Evolutionary conservation across 2,113 vertebrate genomes (phyloP).

Genomic region (Peromyscus leucopus): DNA sequence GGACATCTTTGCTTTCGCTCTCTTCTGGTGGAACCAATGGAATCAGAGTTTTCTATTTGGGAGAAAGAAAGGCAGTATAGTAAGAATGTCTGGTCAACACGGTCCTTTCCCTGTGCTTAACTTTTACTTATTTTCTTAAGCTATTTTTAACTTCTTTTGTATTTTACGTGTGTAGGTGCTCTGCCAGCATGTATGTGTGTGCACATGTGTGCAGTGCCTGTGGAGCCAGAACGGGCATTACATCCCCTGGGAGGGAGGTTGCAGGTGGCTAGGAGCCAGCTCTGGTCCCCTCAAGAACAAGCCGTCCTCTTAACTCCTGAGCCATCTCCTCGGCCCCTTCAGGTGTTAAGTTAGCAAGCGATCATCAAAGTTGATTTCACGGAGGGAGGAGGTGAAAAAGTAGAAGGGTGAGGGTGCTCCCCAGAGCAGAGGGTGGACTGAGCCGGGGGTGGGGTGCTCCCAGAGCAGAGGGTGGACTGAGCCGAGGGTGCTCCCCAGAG

Average conservation of each 20-base stretch:
- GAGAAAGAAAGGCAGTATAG: conserved; percentile 14
- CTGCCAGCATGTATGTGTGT: not conserved
- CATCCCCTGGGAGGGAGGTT: not conserved
- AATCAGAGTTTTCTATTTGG: not conserved
- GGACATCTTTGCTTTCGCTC: not conserved
- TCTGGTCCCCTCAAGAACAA: not conserved
- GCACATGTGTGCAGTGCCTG: not conserved
- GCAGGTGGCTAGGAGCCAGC: not conserved
- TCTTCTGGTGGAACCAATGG: not conserved
- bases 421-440: not conserved
- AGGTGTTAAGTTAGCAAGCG: not conserved
- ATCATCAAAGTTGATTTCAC: not conserved
- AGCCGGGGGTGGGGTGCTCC: too few species aligned
- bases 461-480: too few species aligned
- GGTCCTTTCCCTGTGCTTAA: not conserved
- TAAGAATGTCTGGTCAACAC: not conserved
- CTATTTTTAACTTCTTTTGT: not conserved
- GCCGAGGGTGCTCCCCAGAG: too few species aligned
- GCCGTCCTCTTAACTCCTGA: not conserved
- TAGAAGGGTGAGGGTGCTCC: not conserved
- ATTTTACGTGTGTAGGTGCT: not conserved
- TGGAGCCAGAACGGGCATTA: not conserved
- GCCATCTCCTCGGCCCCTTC: not conserved
- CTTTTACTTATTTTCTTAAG: not conserved
- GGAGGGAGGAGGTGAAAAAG: not conserved